Conservation (phyloP, 2,113 vertebrate species). For the Tinamus guttatus region DNA sequence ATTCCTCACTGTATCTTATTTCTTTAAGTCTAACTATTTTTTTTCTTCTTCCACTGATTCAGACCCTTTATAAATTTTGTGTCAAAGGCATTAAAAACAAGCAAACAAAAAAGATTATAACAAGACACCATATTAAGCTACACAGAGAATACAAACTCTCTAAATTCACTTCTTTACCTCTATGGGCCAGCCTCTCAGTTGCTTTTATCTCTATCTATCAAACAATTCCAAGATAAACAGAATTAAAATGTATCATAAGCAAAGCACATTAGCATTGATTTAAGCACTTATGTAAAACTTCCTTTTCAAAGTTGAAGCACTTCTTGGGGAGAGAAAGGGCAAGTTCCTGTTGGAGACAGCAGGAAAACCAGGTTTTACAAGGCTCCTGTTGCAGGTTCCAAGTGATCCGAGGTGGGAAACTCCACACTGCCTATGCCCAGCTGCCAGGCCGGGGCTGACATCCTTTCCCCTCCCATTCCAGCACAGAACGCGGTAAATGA, state of each 20-base stretch:
- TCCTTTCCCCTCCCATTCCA: neutral
- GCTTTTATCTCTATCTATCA: neutral
- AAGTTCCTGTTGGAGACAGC: neutral
- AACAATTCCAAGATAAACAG: neutral
- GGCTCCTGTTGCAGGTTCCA: neutral
- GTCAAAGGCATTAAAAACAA: neutral
- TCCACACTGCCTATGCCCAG: neutral
- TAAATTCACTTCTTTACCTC: neutral
- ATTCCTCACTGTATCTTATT: conserved; percentile 3
- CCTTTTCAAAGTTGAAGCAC: neutral
- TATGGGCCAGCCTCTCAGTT: neutral
- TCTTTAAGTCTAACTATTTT: neutral
- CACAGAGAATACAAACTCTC: neutral
- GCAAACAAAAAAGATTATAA: neutral
- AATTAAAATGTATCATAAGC: neutral
- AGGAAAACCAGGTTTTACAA: neutral
- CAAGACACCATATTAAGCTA: neutral
- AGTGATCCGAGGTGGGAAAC: neutral
- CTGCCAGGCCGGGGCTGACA: neutral
- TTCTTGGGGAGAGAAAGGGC: neutral
- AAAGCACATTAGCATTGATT: neutral
- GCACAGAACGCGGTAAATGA: neutral
- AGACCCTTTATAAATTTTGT: neutral
- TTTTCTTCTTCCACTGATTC: neutral
- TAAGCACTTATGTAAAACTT: neutral